A percentile compares a stretch with the other conserved stretches of the same genome.
phyloP scores from a whole-genome alignment of 2,888 invertebrate genomes.

The Phengaris alcon region DNA sequence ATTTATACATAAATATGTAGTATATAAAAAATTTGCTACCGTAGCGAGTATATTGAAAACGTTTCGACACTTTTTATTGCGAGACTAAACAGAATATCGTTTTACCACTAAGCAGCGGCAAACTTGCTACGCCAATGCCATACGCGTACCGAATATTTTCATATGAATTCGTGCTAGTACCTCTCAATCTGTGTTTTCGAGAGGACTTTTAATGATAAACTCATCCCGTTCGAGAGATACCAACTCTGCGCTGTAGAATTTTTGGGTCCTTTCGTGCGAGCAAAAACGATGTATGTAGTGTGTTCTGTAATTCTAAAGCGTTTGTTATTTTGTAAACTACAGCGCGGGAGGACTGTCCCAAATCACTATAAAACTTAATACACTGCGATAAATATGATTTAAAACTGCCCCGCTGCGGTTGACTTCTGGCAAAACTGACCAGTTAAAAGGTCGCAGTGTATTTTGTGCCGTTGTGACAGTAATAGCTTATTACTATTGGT shows the following conservation, averaged over 20 bases:
- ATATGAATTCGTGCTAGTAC: neutral
- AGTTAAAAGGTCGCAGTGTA: constrained; percentile 39
- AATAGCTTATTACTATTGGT: constrained; percentile 60
- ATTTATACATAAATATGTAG: neutral
- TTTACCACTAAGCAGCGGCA: neutral
- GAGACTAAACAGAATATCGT: neutral
- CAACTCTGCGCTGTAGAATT: constrained; percentile 26
- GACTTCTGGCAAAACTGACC: neutral
- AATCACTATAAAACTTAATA: constrained; percentile 41
- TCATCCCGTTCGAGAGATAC: constrained; percentile 23
- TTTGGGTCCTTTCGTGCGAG: constrained; percentile 21
- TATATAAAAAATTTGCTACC: neutral
- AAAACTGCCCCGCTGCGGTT: constrained; percentile 6
- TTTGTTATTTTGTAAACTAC: constrained; percentile 33
- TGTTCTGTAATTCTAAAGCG: constrained; percentile 28
- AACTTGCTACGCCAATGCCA: neutral
- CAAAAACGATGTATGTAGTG: constrained; percentile 25
- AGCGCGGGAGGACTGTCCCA: constrained; percentile 42
- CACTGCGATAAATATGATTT: constrained; percentile 38
- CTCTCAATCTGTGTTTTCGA: neutral
- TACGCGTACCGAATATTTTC: neutral
- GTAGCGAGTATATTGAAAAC: neutral
- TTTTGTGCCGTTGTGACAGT: constrained; percentile 51
- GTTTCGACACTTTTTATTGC: neutral
- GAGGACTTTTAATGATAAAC: neutral